Base-by-base conservation (phyloP, 2,888 invertebrate species). In the Lithosia quadra region DNA sequence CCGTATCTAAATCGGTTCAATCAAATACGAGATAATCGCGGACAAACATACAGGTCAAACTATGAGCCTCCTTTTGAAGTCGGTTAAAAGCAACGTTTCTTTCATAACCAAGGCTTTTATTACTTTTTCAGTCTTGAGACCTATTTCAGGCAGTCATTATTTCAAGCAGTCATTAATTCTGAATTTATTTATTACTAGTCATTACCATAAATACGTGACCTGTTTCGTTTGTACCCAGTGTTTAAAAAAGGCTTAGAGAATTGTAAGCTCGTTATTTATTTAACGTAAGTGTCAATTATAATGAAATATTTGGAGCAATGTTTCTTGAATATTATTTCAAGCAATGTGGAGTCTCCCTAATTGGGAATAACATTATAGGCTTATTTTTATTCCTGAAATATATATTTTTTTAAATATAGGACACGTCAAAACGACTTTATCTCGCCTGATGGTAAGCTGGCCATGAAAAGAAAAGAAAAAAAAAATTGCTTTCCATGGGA, bases 181-280 rank as follows among this genome's bases (percentile, higher is more conserved):
- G 13, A 24, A 4, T 56, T 56, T 56, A 56, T 56, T 56, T 24
- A 43, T 43, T 43, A 49, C 49, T 49, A 49, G 49, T 49, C 49
- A 49, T 49, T 49, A 49, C 49, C 49, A 49, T n/a, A 49, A 49
- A 49, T 49, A 49, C 49, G 49, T 49, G n/a, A 49, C 49, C n/a
- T 9, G 49, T n/a, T 49, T 49, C 9, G 49, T 49, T 49, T 49
- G n/a, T n/a, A 49, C 49, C 49, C n/a, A 15, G n/a, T 49, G 9
- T 49, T 49, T 49, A 49, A 49, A 49, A 49, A n/a, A 2, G 49
- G 49, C 49, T 49, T 49, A 49, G 18, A 49, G n/a, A n/a, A 49
- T 49, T 9, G 49, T 49, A 18, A 49, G n/a, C 49, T 49, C 49
- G n/a, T 49, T 49, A 9, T n/a, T 49, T 49, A 49, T 49, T 49